phyloP scores from a whole-genome alignment of 2,797 vertebrate genomes.

The Anguilla obscura region DNA sequence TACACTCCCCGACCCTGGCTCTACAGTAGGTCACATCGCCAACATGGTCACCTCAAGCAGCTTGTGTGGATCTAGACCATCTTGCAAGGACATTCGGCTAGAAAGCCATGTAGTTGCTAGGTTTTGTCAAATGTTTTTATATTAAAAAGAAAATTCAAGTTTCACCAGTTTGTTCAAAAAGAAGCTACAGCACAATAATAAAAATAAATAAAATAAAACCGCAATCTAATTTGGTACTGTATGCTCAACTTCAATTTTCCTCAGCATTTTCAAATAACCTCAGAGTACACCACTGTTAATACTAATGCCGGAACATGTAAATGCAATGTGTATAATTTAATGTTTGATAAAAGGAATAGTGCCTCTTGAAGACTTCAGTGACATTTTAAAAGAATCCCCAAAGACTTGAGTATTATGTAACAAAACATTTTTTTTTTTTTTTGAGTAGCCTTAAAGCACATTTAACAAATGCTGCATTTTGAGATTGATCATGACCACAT shows the following conservation, averaged over 20 bases:
- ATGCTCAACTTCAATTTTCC: slow-evolving; percentile 7
- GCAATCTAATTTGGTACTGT: neutral
- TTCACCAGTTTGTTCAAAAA: neutral
- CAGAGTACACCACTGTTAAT: slow-evolving; percentile 18
- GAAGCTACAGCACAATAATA: neutral
- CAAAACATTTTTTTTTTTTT: slow-evolving; percentile 38
- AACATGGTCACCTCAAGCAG: neutral
- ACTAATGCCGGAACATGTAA: slow-evolving; percentile 32
- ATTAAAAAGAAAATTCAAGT: neutral
- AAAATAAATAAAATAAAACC: neutral
- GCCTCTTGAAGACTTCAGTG: slow-evolving; percentile 23
- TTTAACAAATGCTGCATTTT: slow-evolving; percentile 30
- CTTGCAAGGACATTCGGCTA: neutral
- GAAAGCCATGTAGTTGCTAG: neutral
- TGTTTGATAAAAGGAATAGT: slow-evolving; percentile 27
- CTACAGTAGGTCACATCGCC: neutral
- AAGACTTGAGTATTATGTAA: slow-evolving; percentile 25
- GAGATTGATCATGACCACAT: neutral
- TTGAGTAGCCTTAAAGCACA: slow-evolving; percentile 28
- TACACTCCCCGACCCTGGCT: neutral
- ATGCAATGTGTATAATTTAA: slow-evolving; percentile 46
- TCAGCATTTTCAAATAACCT: slow-evolving; percentile 30
- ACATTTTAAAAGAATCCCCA: slow-evolving; percentile 32
- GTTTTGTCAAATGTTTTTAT: too few relatives aligned
- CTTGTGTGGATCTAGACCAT: neutral